Evolutionary conservation across 1,140 invertebrate genomes (phyloP), one percentile per base, ranked within the genome.

Genomic region (Heliothis virescens): DNA sequence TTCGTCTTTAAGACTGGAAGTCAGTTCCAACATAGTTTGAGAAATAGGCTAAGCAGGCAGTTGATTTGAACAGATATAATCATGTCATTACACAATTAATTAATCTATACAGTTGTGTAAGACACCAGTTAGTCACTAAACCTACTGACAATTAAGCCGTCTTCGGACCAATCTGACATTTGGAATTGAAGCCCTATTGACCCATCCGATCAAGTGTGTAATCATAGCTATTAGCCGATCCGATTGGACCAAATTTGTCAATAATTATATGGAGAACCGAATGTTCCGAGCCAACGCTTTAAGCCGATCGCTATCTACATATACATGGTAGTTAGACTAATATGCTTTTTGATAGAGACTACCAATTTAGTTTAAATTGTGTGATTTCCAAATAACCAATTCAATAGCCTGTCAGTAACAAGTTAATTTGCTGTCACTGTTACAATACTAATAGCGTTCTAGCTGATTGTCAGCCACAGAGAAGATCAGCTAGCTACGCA

Each of bases 201-300:
- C 74, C 50, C 11, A 53, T 34, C 13, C 60, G 57, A 53, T 76
- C 59, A 53, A 53, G 74, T 76, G 59, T 52, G 60, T 76, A 76
- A 65, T 76, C 50, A 53, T 50, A 11, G 18, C 59, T 18, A 76
- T 76, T 76, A 76, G 16, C 12, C 57, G 11, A 62, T n/a, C 48
- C 41, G 50, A 76, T 76, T 34, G 74, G 60, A 18, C 48, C 60
- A 63, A 76, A 76, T 76, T 63, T 48, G 57, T 53, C 57, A 76
- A 65, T 76, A 63, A 76, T 76, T 34, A 76, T 76, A 62, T 65
- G 16, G 48, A 52, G 10, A 9, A 2, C 41, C 18, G 12, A 63
- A 4, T n/a, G 48, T 53, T 71, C 67, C 48, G 48, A 53, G 50
- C 26, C 41, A 65, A 76, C 21, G 74, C 74, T 52, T 55, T 53